A percentile compares a stretch with the other conserved stretches of the same genome.
phyloP scores from a whole-genome alignment of 2,888 invertebrate genomes.

The Hirtodrosophila alboralis region DNA sequence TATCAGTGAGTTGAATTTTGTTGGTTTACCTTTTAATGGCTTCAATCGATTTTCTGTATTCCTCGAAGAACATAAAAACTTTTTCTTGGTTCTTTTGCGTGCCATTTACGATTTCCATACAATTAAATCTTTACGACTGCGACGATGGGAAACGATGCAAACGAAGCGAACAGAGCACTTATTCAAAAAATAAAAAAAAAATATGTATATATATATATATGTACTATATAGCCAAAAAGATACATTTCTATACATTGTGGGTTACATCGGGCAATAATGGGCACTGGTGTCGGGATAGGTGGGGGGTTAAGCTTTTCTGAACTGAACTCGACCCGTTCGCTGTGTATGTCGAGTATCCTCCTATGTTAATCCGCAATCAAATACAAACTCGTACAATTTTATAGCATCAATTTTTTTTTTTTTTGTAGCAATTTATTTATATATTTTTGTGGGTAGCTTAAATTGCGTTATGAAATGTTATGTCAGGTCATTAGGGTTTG shows the following conservation, averaged over 20 bases:
- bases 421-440: conserved; percentile 51
- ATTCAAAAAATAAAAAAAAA: conserved; percentile 10
- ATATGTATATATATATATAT: neutral
- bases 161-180: conserved; percentile 35
- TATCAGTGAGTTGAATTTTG: conserved; percentile 1
- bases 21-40: conserved; percentile 49
- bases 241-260: conserved; percentile 39
- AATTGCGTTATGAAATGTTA: conserved; percentile 77
- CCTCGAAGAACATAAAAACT: conserved; percentile 56
- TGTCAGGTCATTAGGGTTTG: conserved; percentile 73
- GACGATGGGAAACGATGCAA: conserved; percentile 50
- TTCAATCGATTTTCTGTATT: conserved; percentile 51
- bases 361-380: conserved; percentile 67
- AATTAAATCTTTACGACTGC: conserved; percentile 77
- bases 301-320: conserved; percentile 11
- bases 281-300: neutral
- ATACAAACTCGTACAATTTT: conserved; percentile 57
- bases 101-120: conserved; percentile 79
- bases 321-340: conserved; percentile 22
- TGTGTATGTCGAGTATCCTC: conserved; percentile 20
- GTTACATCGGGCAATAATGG: neutral
- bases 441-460: conserved; percentile 50
- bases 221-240: conserved; percentile 27
- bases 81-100: conserved; percentile 60
- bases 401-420: conserved; percentile 67